Conservation (phyloP, 2,888 invertebrate genomes). For the Hedya salicella region DNA sequence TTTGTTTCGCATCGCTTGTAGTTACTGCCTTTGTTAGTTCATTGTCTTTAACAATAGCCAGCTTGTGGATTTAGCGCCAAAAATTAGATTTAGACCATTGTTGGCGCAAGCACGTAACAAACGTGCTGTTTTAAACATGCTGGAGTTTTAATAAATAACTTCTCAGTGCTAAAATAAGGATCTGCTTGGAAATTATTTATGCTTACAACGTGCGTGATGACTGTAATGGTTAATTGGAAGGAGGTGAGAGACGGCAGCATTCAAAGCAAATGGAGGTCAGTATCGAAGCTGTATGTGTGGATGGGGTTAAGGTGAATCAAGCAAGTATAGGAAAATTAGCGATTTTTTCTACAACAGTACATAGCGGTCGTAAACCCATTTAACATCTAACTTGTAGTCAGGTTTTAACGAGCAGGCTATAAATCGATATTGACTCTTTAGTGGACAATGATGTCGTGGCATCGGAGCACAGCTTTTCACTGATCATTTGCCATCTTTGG, state of each 20-base stretch:
- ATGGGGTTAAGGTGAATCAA: no score
- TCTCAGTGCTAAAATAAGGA: not conserved
- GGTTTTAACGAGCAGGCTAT: no score
- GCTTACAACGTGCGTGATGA: no score
- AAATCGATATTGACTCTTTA: no score
- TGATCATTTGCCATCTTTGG: no score
- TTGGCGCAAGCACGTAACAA: not conserved
- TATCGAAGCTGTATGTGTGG: not conserved
- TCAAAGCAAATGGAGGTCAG: not conserved
- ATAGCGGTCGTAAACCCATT: no score
- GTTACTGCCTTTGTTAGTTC: not conserved
- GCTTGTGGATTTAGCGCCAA: conserved; percentile 3
- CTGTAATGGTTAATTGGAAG: not conserved
- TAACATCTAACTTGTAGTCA: no score
- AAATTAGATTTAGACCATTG: conserved; percentile 21
- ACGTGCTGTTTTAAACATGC: not conserved
- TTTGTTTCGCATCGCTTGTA: conserved; percentile 4
- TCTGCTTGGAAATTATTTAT: no score
- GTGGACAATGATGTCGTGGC: no score
- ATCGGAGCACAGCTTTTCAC: no score
- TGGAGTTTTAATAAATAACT: not conserved
- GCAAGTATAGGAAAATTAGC: no score
- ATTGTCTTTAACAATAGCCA: conserved; percentile 17
- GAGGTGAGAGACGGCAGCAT: not conserved
- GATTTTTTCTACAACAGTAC: no score